Percentiles rank a stretch among this genome's conserved stretches.
These are phyloP conservation scores for Meganola albula DNA, from an alignment of 2,888 invertebrate genomes.

Conservation along the genomic window DNA sequence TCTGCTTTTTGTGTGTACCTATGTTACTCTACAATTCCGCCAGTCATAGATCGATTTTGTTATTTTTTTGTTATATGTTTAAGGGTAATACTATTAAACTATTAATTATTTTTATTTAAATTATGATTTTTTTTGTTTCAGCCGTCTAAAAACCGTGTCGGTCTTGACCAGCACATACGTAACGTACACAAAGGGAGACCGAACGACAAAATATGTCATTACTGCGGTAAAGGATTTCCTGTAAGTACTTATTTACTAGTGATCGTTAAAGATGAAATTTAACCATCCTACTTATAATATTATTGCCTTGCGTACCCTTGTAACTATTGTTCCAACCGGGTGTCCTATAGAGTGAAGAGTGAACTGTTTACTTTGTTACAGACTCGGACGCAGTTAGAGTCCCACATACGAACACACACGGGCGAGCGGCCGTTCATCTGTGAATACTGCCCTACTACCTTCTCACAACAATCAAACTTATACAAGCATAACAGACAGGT, in stretches of 20 bases:
- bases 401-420: conserved; percentile 57
- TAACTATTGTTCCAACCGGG: too few relatives aligned
- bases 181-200: conserved; percentile 63
- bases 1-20: too few relatives aligned
- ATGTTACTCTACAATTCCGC: too few relatives aligned
- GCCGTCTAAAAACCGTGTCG: conserved; percentile 63
- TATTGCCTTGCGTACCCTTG: too few relatives aligned
- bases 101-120: too few relatives aligned
- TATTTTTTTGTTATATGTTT: too few relatives aligned
- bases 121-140: too few relatives aligned
- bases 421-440: conserved; percentile 47
- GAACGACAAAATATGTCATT: conserved; percentile 64
- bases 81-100: too few relatives aligned
- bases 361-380: conserved; percentile 21
- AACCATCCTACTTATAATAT: too few relatives aligned
- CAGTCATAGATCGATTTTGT: too few relatives aligned
- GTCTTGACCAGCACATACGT: conserved; percentile 59
- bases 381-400: conserved; percentile 64
- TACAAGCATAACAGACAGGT: conserved; percentile 66
- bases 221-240: conserved; percentile 66
- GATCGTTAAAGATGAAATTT: too few relatives aligned
- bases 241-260: conserved; percentile 33
- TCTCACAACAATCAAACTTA: conserved; percentile 60
- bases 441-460: conserved; percentile 36
- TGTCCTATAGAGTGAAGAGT: not conserved